Conservation (phyloP, 2,113 vertebrate species). For the Clarias gariepinus region DNA sequence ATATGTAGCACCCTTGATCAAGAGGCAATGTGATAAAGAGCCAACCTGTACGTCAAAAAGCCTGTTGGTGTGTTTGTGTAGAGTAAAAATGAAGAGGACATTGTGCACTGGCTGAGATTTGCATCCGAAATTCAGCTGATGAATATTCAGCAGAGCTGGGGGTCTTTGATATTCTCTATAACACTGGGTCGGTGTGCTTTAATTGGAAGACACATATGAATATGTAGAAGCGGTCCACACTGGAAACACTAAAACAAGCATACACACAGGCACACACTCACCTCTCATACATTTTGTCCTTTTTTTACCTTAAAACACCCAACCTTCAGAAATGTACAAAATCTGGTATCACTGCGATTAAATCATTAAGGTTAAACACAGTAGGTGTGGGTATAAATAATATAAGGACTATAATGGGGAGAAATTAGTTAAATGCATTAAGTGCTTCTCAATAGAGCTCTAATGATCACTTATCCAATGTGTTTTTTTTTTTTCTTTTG, state of each 20-base stretch:
- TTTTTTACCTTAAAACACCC: not conserved
- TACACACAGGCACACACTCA: not conserved
- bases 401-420: not conserved
- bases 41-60: not conserved
- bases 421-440: not conserved
- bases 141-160: slow-evolving; percentile 42
- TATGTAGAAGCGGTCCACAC: slow-evolving; percentile 29
- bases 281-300: not conserved
- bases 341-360: not conserved
- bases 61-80: not conserved
- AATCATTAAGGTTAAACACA: not conserved
- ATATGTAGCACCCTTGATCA: not conserved
- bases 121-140: slow-evolving; percentile 47
- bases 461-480: not conserved
- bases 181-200: slow-evolving; percentile 43
- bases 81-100: slow-evolving; percentile 13
- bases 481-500: not conserved
- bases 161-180: slow-evolving; percentile 49
- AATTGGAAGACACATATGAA: slow-evolving; percentile 51
- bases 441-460: not conserved
- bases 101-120: slow-evolving; percentile 26
- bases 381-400: not conserved
- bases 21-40: not conserved
- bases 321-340: not conserved
- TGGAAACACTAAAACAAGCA: not conserved